A percentile compares a stretch with the other conserved stretches of the same genome.
Conservation (phyloP, 2,113 vertebrate genomes). For the Melierax canorus region DNA sequence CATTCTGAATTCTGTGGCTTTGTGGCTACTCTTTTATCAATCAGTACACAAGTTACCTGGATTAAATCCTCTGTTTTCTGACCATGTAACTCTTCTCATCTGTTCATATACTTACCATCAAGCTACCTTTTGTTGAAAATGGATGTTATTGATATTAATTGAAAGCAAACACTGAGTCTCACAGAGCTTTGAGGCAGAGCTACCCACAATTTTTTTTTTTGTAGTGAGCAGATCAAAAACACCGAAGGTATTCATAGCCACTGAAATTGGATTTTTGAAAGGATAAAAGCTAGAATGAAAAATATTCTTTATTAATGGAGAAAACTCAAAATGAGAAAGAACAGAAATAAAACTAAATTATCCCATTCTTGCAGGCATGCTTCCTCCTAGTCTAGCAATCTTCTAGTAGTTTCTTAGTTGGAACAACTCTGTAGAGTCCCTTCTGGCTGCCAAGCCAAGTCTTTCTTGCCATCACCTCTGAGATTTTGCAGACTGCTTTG, state of each 20-base stretch:
- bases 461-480: not conserved
- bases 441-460: not conserved
- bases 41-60: not conserved
- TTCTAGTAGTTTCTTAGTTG: not conserved
- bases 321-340: not conserved
- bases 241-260: not conserved
- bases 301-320: not conserved
- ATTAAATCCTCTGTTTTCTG: not conserved
- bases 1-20: not conserved
- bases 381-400: not conserved
- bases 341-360: not conserved
- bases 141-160: not conserved
- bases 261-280: not conserved
- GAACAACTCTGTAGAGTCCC: not conserved
- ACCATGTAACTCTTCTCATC: not conserved
- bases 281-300: not conserved
- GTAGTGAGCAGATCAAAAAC: not conserved
- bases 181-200: not conserved
- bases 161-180: not conserved
- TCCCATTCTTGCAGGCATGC: not conserved
- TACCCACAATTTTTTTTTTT: not conserved
- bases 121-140: not conserved
- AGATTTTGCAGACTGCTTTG: not conserved
- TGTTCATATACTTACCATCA: not conserved
- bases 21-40: not conserved